Conservation (phyloP, 2,113 vertebrate species). For the Psammodynastes pulverulentus region DNA sequence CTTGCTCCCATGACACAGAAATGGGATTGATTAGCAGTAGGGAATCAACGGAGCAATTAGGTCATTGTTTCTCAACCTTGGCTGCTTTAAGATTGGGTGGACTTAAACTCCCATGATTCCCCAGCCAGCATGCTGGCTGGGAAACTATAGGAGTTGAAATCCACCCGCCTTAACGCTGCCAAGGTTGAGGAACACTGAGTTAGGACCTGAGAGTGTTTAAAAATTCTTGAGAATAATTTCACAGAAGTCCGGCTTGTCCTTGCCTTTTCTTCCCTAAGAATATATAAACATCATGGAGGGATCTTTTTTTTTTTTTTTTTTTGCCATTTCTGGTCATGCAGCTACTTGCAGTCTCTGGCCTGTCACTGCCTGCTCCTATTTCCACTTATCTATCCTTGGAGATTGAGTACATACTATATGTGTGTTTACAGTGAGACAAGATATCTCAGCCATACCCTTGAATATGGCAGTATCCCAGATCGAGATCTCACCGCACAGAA, state of each 20-base stretch:
- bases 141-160: background rate
- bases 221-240: background rate
- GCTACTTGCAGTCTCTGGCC: background rate
- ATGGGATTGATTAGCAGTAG: background rate
- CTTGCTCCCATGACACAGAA: background rate
- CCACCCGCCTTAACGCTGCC: background rate
- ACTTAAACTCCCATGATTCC: background rate
- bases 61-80: background rate
- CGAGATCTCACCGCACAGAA: background rate
- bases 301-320: background rate
- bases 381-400: background rate
- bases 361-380: background rate
- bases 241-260: background rate
- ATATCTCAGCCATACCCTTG: background rate
- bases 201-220: background rate
- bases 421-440: background rate
- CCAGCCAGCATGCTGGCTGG: background rate
- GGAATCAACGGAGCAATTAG: background rate
- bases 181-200: background rate
- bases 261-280: background rate
- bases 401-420: background rate
- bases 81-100: background rate
- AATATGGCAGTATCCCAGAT: background rate
- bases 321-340: background rate
- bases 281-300: background rate